Evolutionary conservation across 2,113 vertebrate genomes (phyloP).

Genomic region (Paratilapia polleni): DNA sequence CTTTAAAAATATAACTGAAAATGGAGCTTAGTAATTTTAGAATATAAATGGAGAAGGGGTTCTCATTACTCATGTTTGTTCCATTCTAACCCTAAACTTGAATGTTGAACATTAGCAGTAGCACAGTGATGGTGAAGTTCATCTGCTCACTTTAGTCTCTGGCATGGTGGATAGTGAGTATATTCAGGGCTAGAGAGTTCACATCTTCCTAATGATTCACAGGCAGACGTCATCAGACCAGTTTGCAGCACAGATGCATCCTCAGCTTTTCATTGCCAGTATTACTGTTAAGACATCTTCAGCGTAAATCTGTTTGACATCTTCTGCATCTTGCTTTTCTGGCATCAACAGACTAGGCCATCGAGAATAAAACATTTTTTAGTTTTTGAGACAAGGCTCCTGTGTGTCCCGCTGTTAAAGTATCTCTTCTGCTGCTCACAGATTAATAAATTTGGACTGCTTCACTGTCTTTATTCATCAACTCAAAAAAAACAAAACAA

Average conservation of each 20-base stretch:
- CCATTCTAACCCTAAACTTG: not conserved
- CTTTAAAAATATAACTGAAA: too few relatives aligned
- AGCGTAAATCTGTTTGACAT: not conserved
- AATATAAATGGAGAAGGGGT: too few relatives aligned
- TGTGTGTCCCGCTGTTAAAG: not conserved
- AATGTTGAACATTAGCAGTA: not conserved
- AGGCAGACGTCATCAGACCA: not conserved
- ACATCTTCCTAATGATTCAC: constrained; percentile 2
- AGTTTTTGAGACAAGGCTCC: not conserved
- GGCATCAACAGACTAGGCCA: not conserved
- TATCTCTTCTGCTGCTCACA: not conserved
- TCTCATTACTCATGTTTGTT: not conserved
- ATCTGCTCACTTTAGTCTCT: not conserved
- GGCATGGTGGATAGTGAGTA: not conserved
- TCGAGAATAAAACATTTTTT: not conserved
- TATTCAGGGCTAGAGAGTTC: not conserved
- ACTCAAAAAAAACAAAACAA: not conserved
- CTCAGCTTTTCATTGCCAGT: not conserved
- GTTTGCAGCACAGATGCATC: constrained; percentile 30
- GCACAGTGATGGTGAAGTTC: not conserved
- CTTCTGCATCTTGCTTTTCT: not conserved
- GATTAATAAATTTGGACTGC: not conserved
- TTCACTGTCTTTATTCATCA: not conserved
- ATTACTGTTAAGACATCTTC: not conserved
- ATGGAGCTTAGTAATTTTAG: too few relatives aligned